Evolutionary conservation across 2,888 invertebrate species (phyloP), one percentile per base, ranked within the genome.

Genomic region (Carterocephalus palaemon): DNA sequence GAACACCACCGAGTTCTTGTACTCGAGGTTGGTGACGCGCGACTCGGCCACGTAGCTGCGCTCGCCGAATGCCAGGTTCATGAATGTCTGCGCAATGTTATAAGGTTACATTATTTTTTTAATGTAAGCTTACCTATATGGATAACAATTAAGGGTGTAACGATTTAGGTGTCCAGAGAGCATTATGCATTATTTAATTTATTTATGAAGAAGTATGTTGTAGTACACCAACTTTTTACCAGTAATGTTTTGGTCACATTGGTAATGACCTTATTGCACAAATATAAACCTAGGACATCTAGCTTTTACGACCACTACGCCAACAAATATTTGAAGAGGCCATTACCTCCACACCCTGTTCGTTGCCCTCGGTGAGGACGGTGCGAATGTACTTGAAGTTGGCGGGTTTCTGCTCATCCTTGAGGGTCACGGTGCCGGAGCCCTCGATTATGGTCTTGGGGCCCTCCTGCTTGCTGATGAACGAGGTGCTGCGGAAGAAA

Each of bases 311-410:
- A n/a, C n/a, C n/a, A n/a, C n/a, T n/a, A n/a, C n/a, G n/a, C n/a
- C n/a, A n/a, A n/a, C n/a, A n/a, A n/a, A n/a, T n/a, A n/a, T n/a
- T n/a, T n/a, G n/a, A n/a, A 16, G 26, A 8, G 22, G 19, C 12
- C 16, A 49, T 59, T 54, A 88, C 88, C 67, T 91, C 89, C 33
- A 89, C 78, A 7, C 94, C 94, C 15, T 88, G 83, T 70, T 94
- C 94, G 24, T 90, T 90, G 60, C 93, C 88, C 37, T 90, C 87
- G 2, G 90, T 89, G 36, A 92, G 87, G 9, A 88, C 66, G 48
- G 92, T 91, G 31, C 90, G 87, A 46, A 91, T 91, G 60, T 92
- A 91, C 58, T 93, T 93, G 78, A 95, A 94, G 69, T 90, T 92
- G 0, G 92, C 91, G 7, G 90, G 90, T 54, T 91, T 90, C 47